phyloP scores from a whole-genome alignment of 2,888 invertebrate genomes.

The Andrena haemorrhoa region DNA sequence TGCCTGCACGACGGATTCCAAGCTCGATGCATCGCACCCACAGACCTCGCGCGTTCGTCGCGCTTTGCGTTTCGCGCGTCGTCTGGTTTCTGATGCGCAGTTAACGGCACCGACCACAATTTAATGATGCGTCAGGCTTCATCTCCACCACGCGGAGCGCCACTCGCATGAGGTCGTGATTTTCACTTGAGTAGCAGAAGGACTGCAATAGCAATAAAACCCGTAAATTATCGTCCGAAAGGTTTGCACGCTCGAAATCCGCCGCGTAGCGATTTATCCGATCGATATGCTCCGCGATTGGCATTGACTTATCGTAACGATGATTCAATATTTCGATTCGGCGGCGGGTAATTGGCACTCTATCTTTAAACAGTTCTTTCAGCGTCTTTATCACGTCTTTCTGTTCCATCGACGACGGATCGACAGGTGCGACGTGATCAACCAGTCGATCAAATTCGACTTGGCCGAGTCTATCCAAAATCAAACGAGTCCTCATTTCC shows the following conservation, averaged over 20 bases:
- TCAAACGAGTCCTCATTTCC: neutral
- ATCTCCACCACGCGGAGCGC: slow-evolving; percentile 11
- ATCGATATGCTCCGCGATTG: slow-evolving; percentile 15
- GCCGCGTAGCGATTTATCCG: slow-evolving; percentile 20
- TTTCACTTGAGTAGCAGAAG: neutral
- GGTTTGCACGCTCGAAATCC: slow-evolving; percentile 12
- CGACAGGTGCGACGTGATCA: slow-evolving; percentile 10
- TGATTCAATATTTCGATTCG: slow-evolving; percentile 12
- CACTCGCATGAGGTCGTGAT: neutral
- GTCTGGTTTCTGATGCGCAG: too few relatives aligned
- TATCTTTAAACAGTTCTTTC: neutral
- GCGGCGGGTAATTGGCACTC: slow-evolving; percentile 10
- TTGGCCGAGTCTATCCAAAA: neutral
- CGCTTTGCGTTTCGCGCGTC: too few relatives aligned
- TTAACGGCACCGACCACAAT: too few relatives aligned
- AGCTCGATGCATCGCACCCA: neutral
- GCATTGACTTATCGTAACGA: slow-evolving; percentile 5
- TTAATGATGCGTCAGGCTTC: neutral
- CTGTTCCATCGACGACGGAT: neutral
- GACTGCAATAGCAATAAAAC: neutral
- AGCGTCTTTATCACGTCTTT: neutral
- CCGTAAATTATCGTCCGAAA: slow-evolving; percentile 1
- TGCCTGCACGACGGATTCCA: neutral
- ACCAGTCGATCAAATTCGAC: neutral
- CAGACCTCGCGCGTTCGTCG: neutral